Conservation (phyloP, 35 echinoderm and acorn worm species). For the Ophiothrix spiculata region DNA sequence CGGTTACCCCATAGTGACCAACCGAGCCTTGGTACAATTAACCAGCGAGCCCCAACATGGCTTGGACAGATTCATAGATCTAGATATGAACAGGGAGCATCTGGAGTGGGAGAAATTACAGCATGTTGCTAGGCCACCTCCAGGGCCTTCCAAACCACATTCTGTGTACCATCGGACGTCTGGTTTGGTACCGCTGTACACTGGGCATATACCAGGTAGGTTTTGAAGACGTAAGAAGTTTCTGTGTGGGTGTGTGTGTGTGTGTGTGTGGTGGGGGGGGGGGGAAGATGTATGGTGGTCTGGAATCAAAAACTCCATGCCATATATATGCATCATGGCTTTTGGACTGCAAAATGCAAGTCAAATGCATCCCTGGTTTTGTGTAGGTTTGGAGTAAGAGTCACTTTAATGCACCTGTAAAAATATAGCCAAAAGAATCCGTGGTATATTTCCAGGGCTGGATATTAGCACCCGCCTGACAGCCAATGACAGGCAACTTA, state of each 20-base stretch:
- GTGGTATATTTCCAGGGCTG: constrained; percentile 87
- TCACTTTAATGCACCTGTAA: neutral
- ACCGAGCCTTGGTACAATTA: constrained; percentile 71
- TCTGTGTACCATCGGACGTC: constrained; percentile 74
- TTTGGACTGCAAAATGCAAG: too few relatives aligned
- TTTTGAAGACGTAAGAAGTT: too few relatives aligned
- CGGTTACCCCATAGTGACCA: constrained; percentile 85
- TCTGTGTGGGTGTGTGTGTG: too few relatives aligned
- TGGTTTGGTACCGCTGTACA: constrained; percentile 93
- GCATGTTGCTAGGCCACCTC: neutral
- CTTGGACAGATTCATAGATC: constrained; percentile 25
- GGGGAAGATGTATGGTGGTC: too few relatives aligned
- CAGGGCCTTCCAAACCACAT: neutral
- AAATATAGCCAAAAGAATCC: constrained; percentile 77
- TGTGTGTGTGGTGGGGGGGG: too few relatives aligned
- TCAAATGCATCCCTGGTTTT: too few relatives aligned
- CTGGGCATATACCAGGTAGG: constrained; percentile 96
- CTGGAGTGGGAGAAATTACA: neutral
- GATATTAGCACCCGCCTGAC: too few relatives aligned
- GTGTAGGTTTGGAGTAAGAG: neutral
- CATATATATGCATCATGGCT: too few relatives aligned
- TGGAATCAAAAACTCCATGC: too few relatives aligned
- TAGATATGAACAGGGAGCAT: neutral
- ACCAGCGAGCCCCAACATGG: constrained; percentile 50
- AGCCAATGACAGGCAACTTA: constrained; percentile 71